Conservation (phyloP, 2,888 invertebrate genomes). For the Platycheirus rosarum region DNA sequence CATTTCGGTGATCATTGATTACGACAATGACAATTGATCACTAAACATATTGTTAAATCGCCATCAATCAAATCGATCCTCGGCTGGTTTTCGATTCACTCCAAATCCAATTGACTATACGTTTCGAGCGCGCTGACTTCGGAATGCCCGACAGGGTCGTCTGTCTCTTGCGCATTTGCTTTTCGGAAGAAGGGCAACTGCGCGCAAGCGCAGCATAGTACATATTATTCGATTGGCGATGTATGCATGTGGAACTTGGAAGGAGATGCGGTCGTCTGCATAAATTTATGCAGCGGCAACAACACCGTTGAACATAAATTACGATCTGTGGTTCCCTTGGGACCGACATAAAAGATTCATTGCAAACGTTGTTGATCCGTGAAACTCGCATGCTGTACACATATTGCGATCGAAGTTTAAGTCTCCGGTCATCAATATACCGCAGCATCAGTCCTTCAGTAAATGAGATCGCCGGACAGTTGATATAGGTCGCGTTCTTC, state of each 20-base stretch:
- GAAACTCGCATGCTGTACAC: constrained; percentile 68
- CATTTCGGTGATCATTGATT: constrained; percentile 74
- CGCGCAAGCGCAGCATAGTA: constrained; percentile 9
- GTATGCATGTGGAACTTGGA: constrained; percentile 64
- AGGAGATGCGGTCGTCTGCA: constrained; percentile 63
- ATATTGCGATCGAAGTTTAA: constrained; percentile 62
- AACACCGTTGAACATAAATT: constrained; percentile 74
- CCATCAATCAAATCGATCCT: constrained; percentile 81
- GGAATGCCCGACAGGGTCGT: constrained; percentile 8
- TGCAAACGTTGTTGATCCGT: constrained; percentile 71
- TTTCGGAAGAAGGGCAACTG: constrained; percentile 20
- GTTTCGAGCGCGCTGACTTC: constrained; percentile 5
- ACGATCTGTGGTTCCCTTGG: constrained; percentile 67
- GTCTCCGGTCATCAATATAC: constrained; percentile 57
- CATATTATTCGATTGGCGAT: constrained; percentile 11
- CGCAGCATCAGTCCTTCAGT: constrained; percentile 58
- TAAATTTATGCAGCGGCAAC: constrained; percentile 74
- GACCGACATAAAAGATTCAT: constrained; percentile 71
- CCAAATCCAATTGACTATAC: constrained; percentile 51
- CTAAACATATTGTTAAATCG: constrained; percentile 81
- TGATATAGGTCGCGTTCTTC: constrained; percentile 57
- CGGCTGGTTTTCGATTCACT: constrained; percentile 44
- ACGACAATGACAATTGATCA: constrained; percentile 80
- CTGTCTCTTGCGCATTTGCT: constrained; percentile 10
- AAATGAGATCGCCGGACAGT: constrained; percentile 30